Evolutionary conservation across 2,888 invertebrate species (phyloP), one percentile per base, ranked within the genome.

Genomic region (Galerucella pusilla): DNA sequence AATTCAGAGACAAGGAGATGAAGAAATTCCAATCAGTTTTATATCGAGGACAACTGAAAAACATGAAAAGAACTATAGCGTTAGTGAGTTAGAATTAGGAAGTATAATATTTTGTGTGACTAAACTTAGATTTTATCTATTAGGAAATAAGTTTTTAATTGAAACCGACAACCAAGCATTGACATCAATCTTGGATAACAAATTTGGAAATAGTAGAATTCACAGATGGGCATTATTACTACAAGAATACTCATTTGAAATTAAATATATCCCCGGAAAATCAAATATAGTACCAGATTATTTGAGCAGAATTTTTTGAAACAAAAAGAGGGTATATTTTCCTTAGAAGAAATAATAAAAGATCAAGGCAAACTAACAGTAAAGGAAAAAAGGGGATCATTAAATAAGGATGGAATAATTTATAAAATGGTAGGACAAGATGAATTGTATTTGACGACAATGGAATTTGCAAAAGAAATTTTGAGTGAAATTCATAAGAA

Each of bases 91-190:
- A 59, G 68, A 75, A 68, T 59, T 72, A 46, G 20, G 20, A 20
- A 20, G 57, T 20, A 68, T 75, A 25, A 54, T 68, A n/a, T 75
- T 64, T n/a, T 63, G 54, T 11, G n/a, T 64, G 10, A 12, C 57
- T 3, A 72, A 72, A 60, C 59, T 75, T 16, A 57, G 61, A 35
- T 68, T 60, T n/a, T n/a, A n/a, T n/a, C n/a, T n/a, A n/a, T n/a
- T n/a, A n/a, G 20, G 20, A 20, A 20, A 20, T 20, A 20, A 20
- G 20, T 65, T 75, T 28, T 59, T 59, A 68, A 60, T 46, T 60
- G 67, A 69, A 69, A 75, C 73, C 3, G 75, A 75, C n/a, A 64
- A 75, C 46, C 54, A 67, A 35, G 65, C 73, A 52, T 49, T 73
- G 35, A 57, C 35, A 7, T 75, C 57, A 25, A 46, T 75, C 12